Evolutionary conservation across 2,113 vertebrate genomes (phyloP), one percentile per base, ranked within the genome.

Genomic region (Siniperca chuatsi): DNA sequence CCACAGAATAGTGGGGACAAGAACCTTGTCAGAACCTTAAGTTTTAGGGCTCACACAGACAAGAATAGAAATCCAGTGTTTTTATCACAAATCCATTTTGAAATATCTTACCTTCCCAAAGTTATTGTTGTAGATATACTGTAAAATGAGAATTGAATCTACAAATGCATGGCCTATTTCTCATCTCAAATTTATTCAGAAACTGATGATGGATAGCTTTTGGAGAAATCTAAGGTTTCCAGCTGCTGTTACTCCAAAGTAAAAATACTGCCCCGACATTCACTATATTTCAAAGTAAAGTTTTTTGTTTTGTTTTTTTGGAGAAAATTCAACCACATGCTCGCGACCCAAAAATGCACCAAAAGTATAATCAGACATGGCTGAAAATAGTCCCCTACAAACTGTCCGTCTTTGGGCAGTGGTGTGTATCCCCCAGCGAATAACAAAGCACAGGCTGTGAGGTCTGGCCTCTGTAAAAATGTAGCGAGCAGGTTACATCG

Each of bases 31-130:
- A 29, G 29, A 75, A 46, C 33, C 48, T 80, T n/a, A 58, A 11
- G 9, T 15, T 15, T 6, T 23, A n/a, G 37, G 8, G 18, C 62
- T 72, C 54, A 25, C 73, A 54, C 0, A 20, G 42, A 40, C 23
- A 50, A 29, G 20, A 68, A 44, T n/a, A 67, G 13, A 62, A 18
- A 44, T 18, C 4, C n/a, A 16, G 10, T 46, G 29, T 71, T 77
- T 73, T 79, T 11, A 72, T 60, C 29, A 58, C 25, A 60, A 66
- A 62, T 64, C 46, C 35, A 54, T 33, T 50, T n/a, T 71, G 9
- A 61, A 62, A 37, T 48, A 23, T 44, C 29, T 12, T n/a, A 40
- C 15, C 21, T n/a, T 33, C 15, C 25, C 23, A 62, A n/a, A 54
- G 33, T 25, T 15, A 42, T 25, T 21, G 20, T 21, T 69, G 65